Evolutionary conservation across 92 coral and sea anemone species (phyloP).

Genomic region (Isaurus tuberculatus): DNA sequence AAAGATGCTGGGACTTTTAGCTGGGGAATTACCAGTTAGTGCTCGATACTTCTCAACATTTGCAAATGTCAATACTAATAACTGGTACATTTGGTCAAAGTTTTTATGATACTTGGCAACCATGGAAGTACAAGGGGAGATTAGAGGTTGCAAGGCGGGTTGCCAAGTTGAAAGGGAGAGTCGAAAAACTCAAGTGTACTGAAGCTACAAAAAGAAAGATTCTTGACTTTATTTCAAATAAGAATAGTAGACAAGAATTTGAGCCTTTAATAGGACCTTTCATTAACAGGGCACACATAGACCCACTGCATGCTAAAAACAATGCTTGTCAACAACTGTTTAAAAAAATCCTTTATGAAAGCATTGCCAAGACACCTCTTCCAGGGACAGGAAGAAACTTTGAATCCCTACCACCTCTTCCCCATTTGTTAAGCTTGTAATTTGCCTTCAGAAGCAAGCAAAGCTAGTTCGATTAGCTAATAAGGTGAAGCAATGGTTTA

Average conservation of each 20-base stretch:
- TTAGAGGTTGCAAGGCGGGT: slow-evolving; percentile 30
- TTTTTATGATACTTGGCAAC: slow-evolving; percentile 49
- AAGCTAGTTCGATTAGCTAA: slow-evolving; percentile 48
- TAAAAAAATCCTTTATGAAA: slow-evolving; percentile 37
- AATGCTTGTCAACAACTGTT: slow-evolving; percentile 55
- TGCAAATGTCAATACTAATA: slow-evolving; percentile 56
- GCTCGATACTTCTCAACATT: slow-evolving; percentile 59
- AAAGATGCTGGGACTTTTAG: slow-evolving; percentile 36
- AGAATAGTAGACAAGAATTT: slow-evolving; percentile 56
- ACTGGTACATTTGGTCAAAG: slow-evolving; percentile 53
- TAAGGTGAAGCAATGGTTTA: slow-evolving; percentile 54
- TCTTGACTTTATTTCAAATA: slow-evolving; percentile 27
- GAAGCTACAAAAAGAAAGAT: slow-evolving; percentile 34
- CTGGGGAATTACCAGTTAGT: slow-evolving; percentile 43
- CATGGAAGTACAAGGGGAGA: slow-evolving; percentile 50
- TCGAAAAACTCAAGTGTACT: slow-evolving; percentile 37
- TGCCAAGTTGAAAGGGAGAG: neutral
- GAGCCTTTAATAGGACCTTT: slow-evolving; percentile 53
- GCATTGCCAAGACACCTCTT: slow-evolving; percentile 50
- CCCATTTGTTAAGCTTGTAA: slow-evolving; percentile 50
- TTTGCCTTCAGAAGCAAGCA: slow-evolving; percentile 50
- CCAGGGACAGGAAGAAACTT: slow-evolving; percentile 37
- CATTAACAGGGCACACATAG: slow-evolving; percentile 42
- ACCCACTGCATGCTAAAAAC: slow-evolving; percentile 52
- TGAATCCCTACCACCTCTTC: slow-evolving; percentile 47